Evolutionary conservation across 2,113 vertebrate genomes (phyloP).

Genomic region (Jacana jacana): DNA sequence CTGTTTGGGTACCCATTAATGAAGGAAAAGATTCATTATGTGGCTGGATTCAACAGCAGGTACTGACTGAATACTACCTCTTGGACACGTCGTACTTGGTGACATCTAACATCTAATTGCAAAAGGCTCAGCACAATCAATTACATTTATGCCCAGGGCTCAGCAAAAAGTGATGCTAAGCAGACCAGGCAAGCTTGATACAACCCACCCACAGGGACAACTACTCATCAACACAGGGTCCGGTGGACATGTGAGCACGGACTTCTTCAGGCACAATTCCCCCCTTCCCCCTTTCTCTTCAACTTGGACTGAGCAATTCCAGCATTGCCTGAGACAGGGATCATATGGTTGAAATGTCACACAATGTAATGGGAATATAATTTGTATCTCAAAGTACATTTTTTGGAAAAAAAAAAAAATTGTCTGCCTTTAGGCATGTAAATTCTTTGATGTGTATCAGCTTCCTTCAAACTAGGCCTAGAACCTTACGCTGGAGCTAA

Average conservation of each 20-base stretch:
- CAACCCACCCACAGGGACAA: not conserved
- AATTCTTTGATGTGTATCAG: not conserved
- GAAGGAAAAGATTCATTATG: not conserved
- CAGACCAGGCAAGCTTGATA: not conserved
- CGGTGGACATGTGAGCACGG: not conserved
- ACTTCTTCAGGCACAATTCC: not conserved
- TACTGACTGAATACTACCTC: not conserved
- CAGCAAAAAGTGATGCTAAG: not conserved
- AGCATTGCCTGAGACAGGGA: not conserved
- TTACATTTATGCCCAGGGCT: not conserved
- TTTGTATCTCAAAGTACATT: not conserved
- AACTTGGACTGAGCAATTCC: not conserved
- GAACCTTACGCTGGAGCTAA: not conserved
- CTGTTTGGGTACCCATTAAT: not conserved
- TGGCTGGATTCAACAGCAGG: not conserved
- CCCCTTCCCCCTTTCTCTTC: not conserved
- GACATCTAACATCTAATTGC: not conserved
- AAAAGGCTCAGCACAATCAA: not conserved
- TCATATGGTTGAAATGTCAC: not conserved
- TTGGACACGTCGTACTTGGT: not conserved
- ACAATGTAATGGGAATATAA: not conserved
- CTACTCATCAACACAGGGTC: not conserved
- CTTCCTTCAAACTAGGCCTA: not conserved
- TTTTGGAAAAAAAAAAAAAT: not conserved
- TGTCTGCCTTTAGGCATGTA: not conserved